phyloP scores from a whole-genome alignment of 2,888 invertebrate species.

The Polymixis flavicincta region DNA sequence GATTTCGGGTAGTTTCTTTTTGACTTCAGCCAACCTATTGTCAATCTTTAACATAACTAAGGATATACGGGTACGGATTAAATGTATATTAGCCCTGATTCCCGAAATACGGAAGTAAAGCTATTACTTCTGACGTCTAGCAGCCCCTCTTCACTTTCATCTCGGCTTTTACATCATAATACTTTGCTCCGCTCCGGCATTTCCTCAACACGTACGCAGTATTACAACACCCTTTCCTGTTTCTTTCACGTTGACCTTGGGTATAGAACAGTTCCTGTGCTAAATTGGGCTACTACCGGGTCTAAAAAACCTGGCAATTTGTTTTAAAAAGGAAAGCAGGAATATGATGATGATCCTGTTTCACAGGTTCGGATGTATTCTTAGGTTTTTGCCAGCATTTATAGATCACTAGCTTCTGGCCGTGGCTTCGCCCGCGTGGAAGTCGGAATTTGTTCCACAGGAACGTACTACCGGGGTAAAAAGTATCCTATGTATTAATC shows the following conservation, averaged over 20 bases:
- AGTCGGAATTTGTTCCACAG: too few species aligned
- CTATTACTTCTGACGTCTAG: slow-evolving; percentile 28
- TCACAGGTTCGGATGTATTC: too few species aligned
- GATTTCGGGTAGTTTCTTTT: too few species aligned
- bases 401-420: too few species aligned
- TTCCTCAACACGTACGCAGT: slow-evolving; percentile 40
- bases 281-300: neutral
- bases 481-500: too few species aligned
- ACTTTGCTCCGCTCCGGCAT: slow-evolving; percentile 2
- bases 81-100: slow-evolving; percentile 22
- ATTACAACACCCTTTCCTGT: slow-evolving; percentile 34
- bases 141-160: slow-evolving; percentile 28
- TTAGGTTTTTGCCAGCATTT: too few species aligned
- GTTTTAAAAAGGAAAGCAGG: neutral
- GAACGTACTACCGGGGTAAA: too few species aligned
- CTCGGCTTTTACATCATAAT: slow-evolving; percentile 33
- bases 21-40: too few species aligned
- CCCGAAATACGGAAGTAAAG: neutral
- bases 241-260: slow-evolving; percentile 28
- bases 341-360: too few species aligned
- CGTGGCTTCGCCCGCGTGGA: too few species aligned
- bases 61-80: too few species aligned
- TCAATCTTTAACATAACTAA: neutral
- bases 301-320: slow-evolving; percentile 15
- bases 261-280: neutral